phyloP scores from a whole-genome alignment of 2,888 invertebrate species.

The Tortrix viridana region DNA sequence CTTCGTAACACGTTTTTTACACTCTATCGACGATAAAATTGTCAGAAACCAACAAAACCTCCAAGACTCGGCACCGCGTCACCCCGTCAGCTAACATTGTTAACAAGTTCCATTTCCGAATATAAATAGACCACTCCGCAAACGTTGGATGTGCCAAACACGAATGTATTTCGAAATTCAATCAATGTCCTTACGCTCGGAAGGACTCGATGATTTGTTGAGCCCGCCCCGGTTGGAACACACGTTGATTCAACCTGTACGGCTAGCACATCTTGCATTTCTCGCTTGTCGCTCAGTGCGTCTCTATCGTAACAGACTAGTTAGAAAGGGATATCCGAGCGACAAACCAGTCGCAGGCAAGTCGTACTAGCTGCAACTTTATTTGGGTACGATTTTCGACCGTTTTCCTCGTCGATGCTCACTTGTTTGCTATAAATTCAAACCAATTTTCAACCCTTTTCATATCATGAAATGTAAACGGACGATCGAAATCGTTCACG shows the following conservation, averaged over 20 bases:
- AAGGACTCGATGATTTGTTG: conserved; percentile 21
- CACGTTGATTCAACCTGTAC: conserved; percentile 16
- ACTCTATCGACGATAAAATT: not conserved
- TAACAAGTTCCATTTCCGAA: conserved; percentile 32
- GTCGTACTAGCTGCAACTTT: too few species aligned
- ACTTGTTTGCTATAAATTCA: conserved; percentile 6
- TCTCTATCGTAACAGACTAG: too few species aligned
- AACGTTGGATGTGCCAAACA: conserved; percentile 2
- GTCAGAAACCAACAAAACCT: not conserved
- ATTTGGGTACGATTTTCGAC: conserved; percentile 10
- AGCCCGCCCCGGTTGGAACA: conserved; percentile 9
- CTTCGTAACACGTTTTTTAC: not conserved
- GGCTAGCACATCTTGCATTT: too few species aligned
- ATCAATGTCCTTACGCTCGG: conserved; percentile 26
- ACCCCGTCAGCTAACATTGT: conserved; percentile 22
- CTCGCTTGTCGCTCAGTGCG: too few species aligned
- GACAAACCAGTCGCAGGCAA: too few species aligned
- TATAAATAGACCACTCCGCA: conserved; percentile 23
- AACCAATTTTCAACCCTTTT: not conserved
- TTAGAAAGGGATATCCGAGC: too few species aligned
- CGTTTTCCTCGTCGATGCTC: conserved; percentile 2
- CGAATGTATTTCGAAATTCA: conserved; percentile 23
- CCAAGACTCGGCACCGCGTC: not conserved
- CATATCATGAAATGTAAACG: not conserved
- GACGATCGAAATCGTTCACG: too few species aligned